These are phyloP conservation scores for Pristionchus japonicus DNA, from an alignment of 2,888 invertebrate genomes.

Conservation along the genomic window DNA sequence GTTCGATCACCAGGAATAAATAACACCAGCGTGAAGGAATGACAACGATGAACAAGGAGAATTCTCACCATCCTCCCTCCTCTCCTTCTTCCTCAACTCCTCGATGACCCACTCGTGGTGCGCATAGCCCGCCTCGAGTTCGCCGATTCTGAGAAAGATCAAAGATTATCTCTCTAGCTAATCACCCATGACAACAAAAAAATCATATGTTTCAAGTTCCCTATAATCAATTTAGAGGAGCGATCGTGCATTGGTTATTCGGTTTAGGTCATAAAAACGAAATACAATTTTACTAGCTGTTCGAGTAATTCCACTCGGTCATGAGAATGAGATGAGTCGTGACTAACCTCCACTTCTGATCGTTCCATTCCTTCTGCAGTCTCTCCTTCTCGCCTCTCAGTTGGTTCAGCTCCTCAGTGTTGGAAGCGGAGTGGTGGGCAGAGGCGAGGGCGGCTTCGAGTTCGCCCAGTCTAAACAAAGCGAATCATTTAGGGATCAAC, in stretches of 20 bases:
- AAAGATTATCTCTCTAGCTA: not conserved
- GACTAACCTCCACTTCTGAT: conserved; percentile 30
- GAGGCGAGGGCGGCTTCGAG: not conserved
- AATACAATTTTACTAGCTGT: too few species aligned
- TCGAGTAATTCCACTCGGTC: too few species aligned
- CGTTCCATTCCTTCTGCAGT: conserved; percentile 34
- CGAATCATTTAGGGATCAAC: too few species aligned
- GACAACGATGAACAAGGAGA: too few species aligned
- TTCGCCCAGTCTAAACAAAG: conserved; percentile 27
- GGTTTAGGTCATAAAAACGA: too few species aligned
- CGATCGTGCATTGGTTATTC: too few species aligned
- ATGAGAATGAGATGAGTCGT: not conserved
- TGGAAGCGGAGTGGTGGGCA: not conserved
- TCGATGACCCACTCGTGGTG: conserved; percentile 37
- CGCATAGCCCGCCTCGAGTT: conserved; percentile 43
- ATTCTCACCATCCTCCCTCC: conserved; percentile 28
- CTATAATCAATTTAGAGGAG: too few species aligned
- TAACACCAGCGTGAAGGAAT: too few species aligned
- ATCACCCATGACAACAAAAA: too few species aligned
- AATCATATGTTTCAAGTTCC: too few species aligned
- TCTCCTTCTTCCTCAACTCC: not conserved
- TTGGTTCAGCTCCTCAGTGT: not conserved
- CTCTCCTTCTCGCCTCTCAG: not conserved
- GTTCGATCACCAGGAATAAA: too few species aligned
- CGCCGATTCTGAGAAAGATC: conserved; percentile 38